Evolutionary conservation across 2,113 vertebrate species (phyloP).

Genomic region (Elanus axillaris): DNA sequence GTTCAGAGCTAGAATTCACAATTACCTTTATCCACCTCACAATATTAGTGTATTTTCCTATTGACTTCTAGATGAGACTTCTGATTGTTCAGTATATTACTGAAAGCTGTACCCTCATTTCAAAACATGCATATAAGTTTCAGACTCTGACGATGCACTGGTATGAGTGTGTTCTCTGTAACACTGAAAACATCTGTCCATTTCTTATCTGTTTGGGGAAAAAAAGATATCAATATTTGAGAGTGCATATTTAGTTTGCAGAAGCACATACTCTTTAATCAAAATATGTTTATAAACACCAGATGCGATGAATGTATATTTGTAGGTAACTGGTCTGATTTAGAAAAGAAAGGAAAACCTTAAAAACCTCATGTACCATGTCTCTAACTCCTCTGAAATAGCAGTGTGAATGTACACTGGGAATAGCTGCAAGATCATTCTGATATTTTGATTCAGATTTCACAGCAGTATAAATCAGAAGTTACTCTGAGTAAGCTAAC

Average conservation of each 20-base stretch:
- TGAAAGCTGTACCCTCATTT: neutral
- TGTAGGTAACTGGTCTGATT: neutral
- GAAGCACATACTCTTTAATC: neutral
- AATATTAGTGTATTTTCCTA: neutral
- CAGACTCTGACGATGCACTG: neutral
- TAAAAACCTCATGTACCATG: neutral
- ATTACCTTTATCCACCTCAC: neutral
- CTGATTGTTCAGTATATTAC: neutral
- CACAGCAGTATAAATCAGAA: neutral
- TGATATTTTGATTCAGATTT: neutral
- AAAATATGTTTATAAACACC: neutral
- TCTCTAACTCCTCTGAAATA: neutral
- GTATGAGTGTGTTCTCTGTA: neutral
- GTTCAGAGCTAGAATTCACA: neutral
- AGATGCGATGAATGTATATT: neutral
- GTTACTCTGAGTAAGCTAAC: neutral
- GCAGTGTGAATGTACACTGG: neutral
- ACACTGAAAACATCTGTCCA: neutral
- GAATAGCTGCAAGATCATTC: neutral
- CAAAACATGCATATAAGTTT: neutral
- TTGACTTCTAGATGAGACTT: neutral
- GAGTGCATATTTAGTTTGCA: neutral
- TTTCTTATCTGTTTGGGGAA: neutral
- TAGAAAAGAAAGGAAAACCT: neutral
- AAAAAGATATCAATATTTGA: neutral